Percentiles rank a stretch among this genome's conserved stretches.
Evolutionary conservation across 1,140 invertebrate species (phyloP).

Genomic region (Heterodera schachtii): DNA sequence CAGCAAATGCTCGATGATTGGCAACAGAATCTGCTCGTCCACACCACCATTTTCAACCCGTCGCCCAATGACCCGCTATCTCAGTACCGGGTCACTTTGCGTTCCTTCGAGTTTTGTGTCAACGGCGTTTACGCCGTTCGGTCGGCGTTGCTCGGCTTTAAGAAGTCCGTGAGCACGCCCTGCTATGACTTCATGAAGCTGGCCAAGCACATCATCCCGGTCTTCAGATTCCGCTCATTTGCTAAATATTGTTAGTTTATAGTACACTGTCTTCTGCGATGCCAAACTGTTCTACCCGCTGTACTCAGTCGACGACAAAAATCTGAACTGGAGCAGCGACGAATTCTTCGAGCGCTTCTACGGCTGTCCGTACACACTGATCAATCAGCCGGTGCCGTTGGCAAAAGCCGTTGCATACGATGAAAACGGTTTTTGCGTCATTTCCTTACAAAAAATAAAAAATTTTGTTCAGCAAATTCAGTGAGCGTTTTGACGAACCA

Average conservation of each 20-base stretch:
- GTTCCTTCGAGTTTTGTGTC: slow-evolving; percentile 38
- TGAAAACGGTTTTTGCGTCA: background rate
- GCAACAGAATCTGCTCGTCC: slow-evolving; percentile 40
- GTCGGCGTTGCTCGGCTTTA: slow-evolving; percentile 34
- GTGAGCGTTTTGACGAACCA: background rate
- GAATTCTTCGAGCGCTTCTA: slow-evolving; percentile 36
- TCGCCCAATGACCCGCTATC: background rate
- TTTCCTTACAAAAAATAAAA: no score
- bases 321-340: slow-evolving; percentile 19
- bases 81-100: slow-evolving; percentile 33
- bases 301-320: slow-evolving; percentile 29
- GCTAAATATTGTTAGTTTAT: background rate
- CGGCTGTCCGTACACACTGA: slow-evolving; percentile 22
- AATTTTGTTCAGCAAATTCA: background rate
- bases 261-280: slow-evolving; percentile 31
- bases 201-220: slow-evolving; percentile 25
- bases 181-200: slow-evolving; percentile 35
- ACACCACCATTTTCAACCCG: slow-evolving; percentile 32
- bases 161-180: slow-evolving; percentile 25
- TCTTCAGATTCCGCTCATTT: background rate
- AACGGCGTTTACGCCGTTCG: slow-evolving; percentile 35
- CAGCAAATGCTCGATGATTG: slow-evolving; percentile 34
- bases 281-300: slow-evolving; percentile 32
- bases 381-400: background rate
- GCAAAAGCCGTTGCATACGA: background rate